A percentile compares a stretch with the other conserved stretches of the same genome.
phyloP scores from a whole-genome alignment of 1,140 invertebrate genomes.

The Eriocheir sinensis region DNA sequence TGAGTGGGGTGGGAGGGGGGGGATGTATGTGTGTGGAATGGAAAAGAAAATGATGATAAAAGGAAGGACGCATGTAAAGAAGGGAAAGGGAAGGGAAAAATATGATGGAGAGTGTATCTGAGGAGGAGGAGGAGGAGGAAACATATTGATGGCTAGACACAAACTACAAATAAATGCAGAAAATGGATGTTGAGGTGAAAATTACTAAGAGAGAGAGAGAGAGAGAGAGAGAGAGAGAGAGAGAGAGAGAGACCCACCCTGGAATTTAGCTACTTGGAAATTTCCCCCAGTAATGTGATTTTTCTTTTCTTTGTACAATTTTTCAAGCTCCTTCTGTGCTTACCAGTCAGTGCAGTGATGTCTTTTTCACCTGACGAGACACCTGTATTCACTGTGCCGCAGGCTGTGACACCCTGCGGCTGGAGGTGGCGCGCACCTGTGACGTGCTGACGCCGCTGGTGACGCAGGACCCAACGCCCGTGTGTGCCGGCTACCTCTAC shows the following conservation, averaged over 20 bases:
- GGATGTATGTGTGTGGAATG: background rate
- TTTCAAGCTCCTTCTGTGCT: background rate
- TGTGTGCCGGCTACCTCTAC: constrained; percentile 91
- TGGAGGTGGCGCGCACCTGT: constrained; percentile 94
- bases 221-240: background rate
- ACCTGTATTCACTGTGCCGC: constrained; percentile 63
- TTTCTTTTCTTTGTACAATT: too few species aligned
- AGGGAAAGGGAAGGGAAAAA: background rate
- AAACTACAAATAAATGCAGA: too few species aligned
- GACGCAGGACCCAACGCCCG: constrained; percentile 83
- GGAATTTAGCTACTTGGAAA: too few species aligned
- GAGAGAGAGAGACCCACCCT: too few species aligned
- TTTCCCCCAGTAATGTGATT: too few species aligned
- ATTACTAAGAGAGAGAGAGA: background rate
- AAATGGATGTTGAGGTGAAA: background rate
- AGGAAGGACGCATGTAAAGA: background rate
- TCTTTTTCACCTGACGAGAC: background rate
- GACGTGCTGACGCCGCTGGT: constrained; percentile 84
- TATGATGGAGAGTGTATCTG: background rate
- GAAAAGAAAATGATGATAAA: background rate
- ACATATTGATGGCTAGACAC: too few species aligned
- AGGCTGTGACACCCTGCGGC: constrained; percentile 88
- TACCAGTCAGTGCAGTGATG: constrained; percentile 40
- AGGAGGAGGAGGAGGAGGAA: background rate
- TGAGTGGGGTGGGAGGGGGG: constrained; percentile 81